Evolutionary conservation across 2,797 vertebrate species (phyloP), one percentile per base, ranked within the genome.

Genomic region (Artibeus lituratus): DNA sequence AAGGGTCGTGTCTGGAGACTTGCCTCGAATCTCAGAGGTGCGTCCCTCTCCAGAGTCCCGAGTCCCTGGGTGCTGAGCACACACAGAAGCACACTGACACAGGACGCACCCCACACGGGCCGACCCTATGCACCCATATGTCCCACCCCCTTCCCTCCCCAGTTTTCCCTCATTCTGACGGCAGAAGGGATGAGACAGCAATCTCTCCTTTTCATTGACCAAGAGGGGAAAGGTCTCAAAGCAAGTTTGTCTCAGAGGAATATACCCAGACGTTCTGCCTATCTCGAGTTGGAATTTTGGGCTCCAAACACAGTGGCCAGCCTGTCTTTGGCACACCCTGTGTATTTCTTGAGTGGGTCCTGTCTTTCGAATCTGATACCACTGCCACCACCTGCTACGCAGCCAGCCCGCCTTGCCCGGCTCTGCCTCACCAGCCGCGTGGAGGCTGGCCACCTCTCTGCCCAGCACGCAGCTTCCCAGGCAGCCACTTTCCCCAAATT

Each of bases 401-500:
- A 87, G 65, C 24, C 35, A 59, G 72, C 24, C 78, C 21, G 0
- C 47, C 1, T 6, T 35, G 67, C 44, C 74, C 42, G 55, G 16
- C 44, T 32, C 69, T 32, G 10, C 39, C 73, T 42, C 80, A 16
- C 53, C 76, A 88, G 51, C 72, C 39, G 26, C 32, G 37, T 5
- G 15, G 35, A 49, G 49, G n/a, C 42, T 78, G 53, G 21, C 15
- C 6, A 19, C 11, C 83, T 42, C 72, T 32, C 69, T 84, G 32
- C 39, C 86, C 51, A 39, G 90, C 1, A 1, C 65, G 35, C 7
- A 26, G 53, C 65, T 77, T 84, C 70, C 94, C 78, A 89, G 59
- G 72, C 72, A 95, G 77, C 92, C 90, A n/a, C 95, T 95, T 85
- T 84, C 19, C 73, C 35, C 59, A 82, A 85, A 95, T 95, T 91